These are phyloP conservation scores for Spilogale gracilis DNA, from an alignment of 2,113 vertebrate genomes.

Conservation along the genomic window DNA sequence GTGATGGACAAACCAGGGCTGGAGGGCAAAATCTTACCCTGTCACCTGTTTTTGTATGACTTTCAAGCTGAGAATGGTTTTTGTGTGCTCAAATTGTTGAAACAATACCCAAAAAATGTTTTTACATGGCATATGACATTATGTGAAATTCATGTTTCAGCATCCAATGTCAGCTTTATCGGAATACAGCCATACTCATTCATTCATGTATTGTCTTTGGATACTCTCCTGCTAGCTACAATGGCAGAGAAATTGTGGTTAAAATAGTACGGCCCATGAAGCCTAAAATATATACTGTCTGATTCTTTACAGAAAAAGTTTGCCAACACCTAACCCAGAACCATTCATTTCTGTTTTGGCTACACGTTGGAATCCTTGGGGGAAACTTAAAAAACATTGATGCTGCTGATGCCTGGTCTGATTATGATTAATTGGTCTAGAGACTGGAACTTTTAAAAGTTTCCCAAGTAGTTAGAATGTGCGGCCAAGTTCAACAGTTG, in stretches of 20 bases:
- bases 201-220: background rate
- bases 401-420: background rate
- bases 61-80: background rate
- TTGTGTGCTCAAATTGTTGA: background rate
- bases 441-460: background rate
- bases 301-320: background rate
- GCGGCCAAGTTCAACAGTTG: background rate
- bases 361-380: background rate
- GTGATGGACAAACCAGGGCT: background rate
- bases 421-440: slow-evolving; percentile 22
- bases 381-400: background rate
- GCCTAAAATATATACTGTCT: background rate
- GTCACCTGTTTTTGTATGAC: background rate
- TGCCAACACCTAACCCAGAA: background rate
- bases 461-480: background rate
- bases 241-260: background rate
- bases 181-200: background rate
- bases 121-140: background rate
- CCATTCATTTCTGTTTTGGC: background rate
- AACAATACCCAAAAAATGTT: background rate
- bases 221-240: background rate
- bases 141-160: background rate
- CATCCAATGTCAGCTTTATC: background rate
- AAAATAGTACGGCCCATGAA: background rate
- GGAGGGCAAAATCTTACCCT: background rate